phyloP scores from a whole-genome alignment of 2,888 invertebrate genomes.

The Drosophila maculinotata region DNA sequence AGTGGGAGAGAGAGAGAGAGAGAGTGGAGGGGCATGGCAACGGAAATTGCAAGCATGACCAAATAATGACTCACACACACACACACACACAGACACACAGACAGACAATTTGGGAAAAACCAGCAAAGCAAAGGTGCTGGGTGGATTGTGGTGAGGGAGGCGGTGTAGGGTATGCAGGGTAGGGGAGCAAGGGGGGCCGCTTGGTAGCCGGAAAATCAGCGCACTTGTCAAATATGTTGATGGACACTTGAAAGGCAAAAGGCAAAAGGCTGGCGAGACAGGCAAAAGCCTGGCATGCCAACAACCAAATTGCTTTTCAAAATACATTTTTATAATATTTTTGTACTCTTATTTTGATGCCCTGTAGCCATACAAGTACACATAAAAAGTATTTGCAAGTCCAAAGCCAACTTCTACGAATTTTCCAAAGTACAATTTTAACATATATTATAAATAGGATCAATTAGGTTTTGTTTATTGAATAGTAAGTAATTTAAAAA shows the following conservation, averaged over 20 bases:
- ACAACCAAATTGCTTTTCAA: conserved; percentile 71
- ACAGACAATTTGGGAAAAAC: conserved; percentile 21
- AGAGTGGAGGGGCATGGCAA: background rate
- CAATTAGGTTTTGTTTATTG: no score
- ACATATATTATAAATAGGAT: no score
- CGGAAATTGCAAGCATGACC: conserved; percentile 77
- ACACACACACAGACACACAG: conserved; percentile 7
- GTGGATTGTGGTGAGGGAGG: background rate
- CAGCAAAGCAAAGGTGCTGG: conserved; percentile 34
- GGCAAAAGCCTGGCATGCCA: conserved; percentile 53
- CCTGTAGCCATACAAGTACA: conserved; percentile 14
- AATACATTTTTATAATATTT: conserved; percentile 34
- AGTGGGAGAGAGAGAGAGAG: background rate
- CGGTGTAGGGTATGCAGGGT: background rate
- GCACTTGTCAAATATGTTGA: conserved; percentile 77
- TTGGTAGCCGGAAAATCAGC: conserved; percentile 58
- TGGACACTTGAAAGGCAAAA: conserved; percentile 77
- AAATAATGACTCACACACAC: conserved; percentile 69
- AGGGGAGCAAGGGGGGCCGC: conserved; percentile 1
- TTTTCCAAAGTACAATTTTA: no score
- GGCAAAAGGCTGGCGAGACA: conserved; percentile 38
- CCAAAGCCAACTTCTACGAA: no score
- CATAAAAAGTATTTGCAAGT: background rate
- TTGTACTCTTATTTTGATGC: conserved; percentile 15
- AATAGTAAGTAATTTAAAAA: no score